These are phyloP conservation scores for Adelognathus sp. DNA, from an alignment of 2,888 invertebrate species.

Conservation along the genomic window DNA sequence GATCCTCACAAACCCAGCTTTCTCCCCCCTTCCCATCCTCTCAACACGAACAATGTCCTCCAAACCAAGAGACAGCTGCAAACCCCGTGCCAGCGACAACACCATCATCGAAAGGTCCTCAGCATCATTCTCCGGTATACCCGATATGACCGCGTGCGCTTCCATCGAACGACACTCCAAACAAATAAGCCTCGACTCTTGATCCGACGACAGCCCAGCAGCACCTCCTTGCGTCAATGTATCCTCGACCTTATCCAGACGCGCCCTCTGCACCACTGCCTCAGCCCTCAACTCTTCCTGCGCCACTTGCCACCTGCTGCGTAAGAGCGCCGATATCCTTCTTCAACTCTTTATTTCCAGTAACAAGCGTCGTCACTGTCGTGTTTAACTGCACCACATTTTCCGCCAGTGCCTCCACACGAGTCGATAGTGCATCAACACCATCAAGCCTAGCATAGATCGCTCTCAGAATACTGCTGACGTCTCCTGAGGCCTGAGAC, in stretches of 20 bases:
- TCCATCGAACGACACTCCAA: constrained; percentile 1
- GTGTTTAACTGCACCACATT: background rate
- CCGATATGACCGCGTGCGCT: background rate
- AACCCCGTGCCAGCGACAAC: background rate
- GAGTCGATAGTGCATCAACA: background rate
- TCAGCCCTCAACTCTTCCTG: constrained; percentile 1
- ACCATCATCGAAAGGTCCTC: background rate
- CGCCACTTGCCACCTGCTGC: background rate
- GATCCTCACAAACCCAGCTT: background rate
- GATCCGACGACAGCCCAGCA: background rate
- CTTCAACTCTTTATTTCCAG: background rate
- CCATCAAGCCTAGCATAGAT: constrained; percentile 3
- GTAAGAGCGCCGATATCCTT: background rate
- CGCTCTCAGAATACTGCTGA: no score
- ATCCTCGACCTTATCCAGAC: background rate
- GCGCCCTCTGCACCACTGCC: background rate
- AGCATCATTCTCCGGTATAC: background rate
- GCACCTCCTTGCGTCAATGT: background rate
- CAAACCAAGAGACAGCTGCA: background rate
- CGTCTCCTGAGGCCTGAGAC: background rate
- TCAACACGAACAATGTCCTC: background rate
- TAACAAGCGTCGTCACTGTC: background rate
- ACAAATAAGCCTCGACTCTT: background rate
- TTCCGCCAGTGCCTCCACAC: background rate
- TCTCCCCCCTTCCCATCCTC: background rate